Evolutionary conservation across 92 coral and sea anemone species (phyloP).

Genomic region (Palythoa caribaeorum): DNA sequence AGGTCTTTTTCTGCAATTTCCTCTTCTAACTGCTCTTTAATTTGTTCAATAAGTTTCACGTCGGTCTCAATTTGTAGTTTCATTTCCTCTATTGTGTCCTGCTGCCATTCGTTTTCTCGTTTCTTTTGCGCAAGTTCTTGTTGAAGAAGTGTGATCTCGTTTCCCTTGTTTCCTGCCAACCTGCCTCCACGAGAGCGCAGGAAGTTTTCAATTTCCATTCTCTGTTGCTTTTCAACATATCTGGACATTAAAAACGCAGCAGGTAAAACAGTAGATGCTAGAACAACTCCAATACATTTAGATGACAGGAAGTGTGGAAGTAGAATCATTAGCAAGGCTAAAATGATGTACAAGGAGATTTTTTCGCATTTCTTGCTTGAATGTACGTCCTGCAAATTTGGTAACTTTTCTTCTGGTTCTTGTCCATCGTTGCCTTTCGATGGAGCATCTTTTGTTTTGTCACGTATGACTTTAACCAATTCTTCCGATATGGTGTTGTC

Average conservation of each 20-base stretch:
- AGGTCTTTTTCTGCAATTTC: conserved; percentile 73
- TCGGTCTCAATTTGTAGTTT: conserved; percentile 72
- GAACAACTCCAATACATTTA: conserved; percentile 48
- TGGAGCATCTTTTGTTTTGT: conserved; percentile 16
- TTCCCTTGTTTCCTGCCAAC: background rate
- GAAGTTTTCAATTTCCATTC: conserved; percentile 50
- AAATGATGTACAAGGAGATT: conserved; percentile 40
- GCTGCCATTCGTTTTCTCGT: conserved; percentile 29
- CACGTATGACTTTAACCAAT: background rate
- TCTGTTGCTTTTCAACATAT: conserved; percentile 43
- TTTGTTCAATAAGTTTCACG: conserved; percentile 63
- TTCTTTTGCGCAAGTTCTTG: conserved; percentile 8
- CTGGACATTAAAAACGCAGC: conserved; percentile 47
- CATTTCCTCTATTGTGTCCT: conserved; percentile 64
- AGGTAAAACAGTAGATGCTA: conserved; percentile 56
- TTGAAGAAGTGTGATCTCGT: conserved; percentile 2
- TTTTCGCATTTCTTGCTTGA: conserved; percentile 8
- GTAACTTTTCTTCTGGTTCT: conserved; percentile 7
- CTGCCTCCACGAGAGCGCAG: conserved; percentile 1
- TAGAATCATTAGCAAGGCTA: conserved; percentile 47
- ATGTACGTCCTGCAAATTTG: background rate
- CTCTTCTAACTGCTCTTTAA: conserved; percentile 72
- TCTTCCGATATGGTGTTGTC: conserved; percentile 4
- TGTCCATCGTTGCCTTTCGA: background rate
- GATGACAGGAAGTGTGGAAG: conserved; percentile 49